Evolutionary conservation across 2,113 vertebrate species (phyloP).

Genomic region (Hyperoodon ampullatus): DNA sequence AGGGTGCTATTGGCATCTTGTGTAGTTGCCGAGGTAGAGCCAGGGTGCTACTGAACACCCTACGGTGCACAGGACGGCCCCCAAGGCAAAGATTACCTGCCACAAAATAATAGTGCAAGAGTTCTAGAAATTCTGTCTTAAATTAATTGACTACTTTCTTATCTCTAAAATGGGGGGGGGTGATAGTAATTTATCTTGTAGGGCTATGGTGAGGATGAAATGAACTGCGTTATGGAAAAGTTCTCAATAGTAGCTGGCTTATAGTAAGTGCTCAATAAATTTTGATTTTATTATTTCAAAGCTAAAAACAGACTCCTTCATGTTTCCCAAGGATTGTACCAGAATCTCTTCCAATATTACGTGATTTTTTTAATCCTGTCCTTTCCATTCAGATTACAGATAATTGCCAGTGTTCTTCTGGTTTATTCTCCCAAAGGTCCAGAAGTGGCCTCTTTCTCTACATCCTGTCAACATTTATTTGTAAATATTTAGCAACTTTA

Average conservation of each 20-base stretch:
- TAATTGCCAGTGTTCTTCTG: background rate
- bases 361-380: background rate
- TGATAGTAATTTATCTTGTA: background rate
- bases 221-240: background rate
- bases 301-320: background rate
- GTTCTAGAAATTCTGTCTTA: background rate
- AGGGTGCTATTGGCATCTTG: background rate
- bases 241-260: background rate
- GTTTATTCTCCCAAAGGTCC: background rate
- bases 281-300: background rate
- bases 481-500: background rate
- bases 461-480: background rate
- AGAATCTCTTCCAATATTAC: background rate
- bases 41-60: background rate
- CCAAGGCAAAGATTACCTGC: background rate
- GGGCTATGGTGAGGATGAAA: background rate
- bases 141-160: background rate
- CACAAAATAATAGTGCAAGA: background rate
- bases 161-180: background rate
- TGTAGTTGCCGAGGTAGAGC: background rate
- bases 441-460: background rate
- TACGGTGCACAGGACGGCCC: background rate
- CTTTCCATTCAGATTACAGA: background rate
- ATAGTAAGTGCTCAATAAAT: background rate
- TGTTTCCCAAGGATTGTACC: background rate